Base-by-base conservation (phyloP, 1,140 invertebrate genomes). In the Centruroides vittatus region DNA sequence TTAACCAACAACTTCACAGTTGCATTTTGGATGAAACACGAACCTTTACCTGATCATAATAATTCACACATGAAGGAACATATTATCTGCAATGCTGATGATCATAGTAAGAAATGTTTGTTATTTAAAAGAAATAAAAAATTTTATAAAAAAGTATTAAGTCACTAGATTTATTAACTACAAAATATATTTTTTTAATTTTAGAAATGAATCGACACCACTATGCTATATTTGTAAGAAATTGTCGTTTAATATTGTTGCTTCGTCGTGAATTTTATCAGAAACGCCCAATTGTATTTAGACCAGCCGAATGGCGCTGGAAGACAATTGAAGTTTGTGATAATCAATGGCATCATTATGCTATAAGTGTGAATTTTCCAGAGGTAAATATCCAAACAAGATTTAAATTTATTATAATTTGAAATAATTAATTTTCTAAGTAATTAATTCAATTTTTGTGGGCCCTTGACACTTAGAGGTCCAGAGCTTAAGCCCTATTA, bases 301-400 rank as follows among this genome's bases (percentile, higher is more conserved):
- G 91, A 55, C 94, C 95, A 0, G 95, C 95, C 11, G 96, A 99
- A 76, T 98, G 94, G 93, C 81, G 95, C 61, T 78, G 76, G 76
- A 70, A 72, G 47, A 67, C 78, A 13, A 68, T 72, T 4, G 72
- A 79, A 66, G 89, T 95, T 7, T 98, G 95, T 78, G 95, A 98
- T 75, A 88, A 94, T 74, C 86, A 93, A 71, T 99, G 96, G 96
- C 96, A 99, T 80, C 93, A 98, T 74, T 99, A 94, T 76, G 88
- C 93, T 0, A 79, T 98, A 34, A 92, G 89, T 70, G 87, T 98
- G 4, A 73, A 77, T 55, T 91, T 93, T 78, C 86, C 91, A 0
- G 87, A 89, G 66, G 88, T 78, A 61, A 58, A 58, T 35, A 71
- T 41, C 23, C 23, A 23, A 23, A 23, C 23, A 23, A 23, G 23